A percentile compares a stretch with the other conserved stretches of the same genome.
These are phyloP conservation scores for Aptenodytes patagonicus DNA, from an alignment of 2,113 vertebrate species.

Conservation along the genomic window DNA sequence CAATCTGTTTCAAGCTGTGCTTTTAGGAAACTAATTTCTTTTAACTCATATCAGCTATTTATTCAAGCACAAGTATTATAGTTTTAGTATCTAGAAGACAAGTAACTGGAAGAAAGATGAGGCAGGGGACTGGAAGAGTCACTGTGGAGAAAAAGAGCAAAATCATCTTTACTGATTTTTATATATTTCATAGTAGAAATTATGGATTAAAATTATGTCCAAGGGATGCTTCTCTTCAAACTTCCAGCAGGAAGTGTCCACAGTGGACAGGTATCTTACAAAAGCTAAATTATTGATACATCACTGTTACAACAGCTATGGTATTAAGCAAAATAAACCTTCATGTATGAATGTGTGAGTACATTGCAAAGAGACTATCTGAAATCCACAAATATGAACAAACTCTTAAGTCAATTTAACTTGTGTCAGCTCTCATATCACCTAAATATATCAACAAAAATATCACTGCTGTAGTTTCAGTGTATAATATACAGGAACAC, in stretches of 20 bases:
- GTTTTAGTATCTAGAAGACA: background rate
- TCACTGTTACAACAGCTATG: background rate
- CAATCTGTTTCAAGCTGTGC: background rate
- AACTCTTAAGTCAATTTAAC: background rate
- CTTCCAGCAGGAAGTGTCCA: background rate
- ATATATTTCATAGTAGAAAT: background rate
- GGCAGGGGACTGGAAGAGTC: background rate
- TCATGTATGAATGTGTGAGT: background rate
- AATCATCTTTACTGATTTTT: background rate
- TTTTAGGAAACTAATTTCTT: background rate
- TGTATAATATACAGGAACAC: background rate
- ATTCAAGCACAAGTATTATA: background rate
- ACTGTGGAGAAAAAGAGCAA: background rate
- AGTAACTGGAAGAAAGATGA: background rate
- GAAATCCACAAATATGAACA: background rate
- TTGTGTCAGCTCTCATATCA: background rate
- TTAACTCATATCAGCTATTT: background rate
- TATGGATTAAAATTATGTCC: background rate
- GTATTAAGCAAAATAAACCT: background rate
- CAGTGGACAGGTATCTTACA: background rate
- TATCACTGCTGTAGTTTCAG: background rate
- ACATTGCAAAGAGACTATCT: background rate
- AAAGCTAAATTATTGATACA: background rate
- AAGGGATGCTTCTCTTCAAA: background rate
- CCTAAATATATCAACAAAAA: background rate